phyloP scores from a whole-genome alignment of 2,888 invertebrate genomes.

The Acrobasis consociella region DNA sequence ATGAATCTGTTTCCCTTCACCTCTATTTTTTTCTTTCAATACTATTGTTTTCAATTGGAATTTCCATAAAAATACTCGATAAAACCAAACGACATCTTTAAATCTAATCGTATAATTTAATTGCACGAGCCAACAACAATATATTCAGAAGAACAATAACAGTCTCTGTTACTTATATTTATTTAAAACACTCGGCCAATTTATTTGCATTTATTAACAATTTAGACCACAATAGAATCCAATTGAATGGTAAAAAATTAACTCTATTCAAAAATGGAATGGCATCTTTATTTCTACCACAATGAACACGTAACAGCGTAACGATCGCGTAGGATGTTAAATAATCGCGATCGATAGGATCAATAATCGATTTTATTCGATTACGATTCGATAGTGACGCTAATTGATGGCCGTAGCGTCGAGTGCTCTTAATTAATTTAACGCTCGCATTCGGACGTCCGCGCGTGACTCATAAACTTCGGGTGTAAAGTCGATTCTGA shows the following conservation, averaged over 20 bases:
- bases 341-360: slow-evolving; percentile 47
- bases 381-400: slow-evolving; percentile 55
- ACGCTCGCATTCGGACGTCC: slow-evolving; percentile 46
- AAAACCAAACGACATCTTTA: slow-evolving; percentile 9
- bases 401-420: slow-evolving; percentile 66
- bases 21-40: background rate
- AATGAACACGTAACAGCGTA: slow-evolving; percentile 46
- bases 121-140: background rate
- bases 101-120: background rate
- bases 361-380: slow-evolving; percentile 58
- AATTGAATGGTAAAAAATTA: slow-evolving; percentile 31
- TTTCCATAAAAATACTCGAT: slow-evolving; percentile 1
- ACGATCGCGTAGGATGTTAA: slow-evolving; percentile 54
- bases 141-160: background rate
- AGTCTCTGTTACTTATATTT: too few species aligned
- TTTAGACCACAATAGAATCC: slow-evolving; percentile 1
- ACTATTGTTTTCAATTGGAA: background rate
- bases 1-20: too few species aligned
- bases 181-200: background rate
- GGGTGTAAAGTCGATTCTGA: slow-evolving; percentile 19
- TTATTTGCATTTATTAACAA: slow-evolving; percentile 4
- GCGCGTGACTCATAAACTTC: slow-evolving; percentile 49
- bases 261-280: slow-evolving; percentile 41
- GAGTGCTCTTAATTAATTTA: slow-evolving; percentile 65
- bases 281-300: slow-evolving; percentile 43